Conservation (phyloP, 2,888 invertebrate genomes). For the Chymomyza fuscimana region DNA sequence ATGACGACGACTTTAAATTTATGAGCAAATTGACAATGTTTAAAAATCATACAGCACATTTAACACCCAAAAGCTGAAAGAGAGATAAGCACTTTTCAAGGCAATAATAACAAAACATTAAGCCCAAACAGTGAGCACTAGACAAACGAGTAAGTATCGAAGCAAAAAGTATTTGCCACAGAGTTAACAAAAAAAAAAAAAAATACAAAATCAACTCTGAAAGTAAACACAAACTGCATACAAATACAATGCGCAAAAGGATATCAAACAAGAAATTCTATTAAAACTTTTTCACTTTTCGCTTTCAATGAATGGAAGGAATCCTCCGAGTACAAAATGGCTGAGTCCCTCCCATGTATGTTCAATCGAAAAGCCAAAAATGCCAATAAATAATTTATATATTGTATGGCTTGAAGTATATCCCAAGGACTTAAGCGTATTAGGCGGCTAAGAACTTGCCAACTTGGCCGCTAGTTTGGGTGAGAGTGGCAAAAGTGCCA, state of each 20-base stretch:
- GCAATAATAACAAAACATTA: constrained; percentile 47
- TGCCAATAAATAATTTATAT: constrained; percentile 71
- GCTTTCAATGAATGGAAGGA: constrained; percentile 29
- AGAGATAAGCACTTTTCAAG: background rate
- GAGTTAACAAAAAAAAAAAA: background rate
- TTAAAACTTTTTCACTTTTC: constrained; percentile 69
- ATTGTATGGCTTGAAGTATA: constrained; percentile 7
- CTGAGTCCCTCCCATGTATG: background rate
- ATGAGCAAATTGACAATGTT: background rate
- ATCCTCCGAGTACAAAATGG: background rate
- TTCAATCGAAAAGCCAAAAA: constrained; percentile 64
- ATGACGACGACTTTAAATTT: background rate
- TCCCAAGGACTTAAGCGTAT: constrained; percentile 53
- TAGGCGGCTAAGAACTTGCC: constrained; percentile 43
- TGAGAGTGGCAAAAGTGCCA: constrained; percentile 27
- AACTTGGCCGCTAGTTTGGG: background rate
- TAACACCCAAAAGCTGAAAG: constrained; percentile 5
- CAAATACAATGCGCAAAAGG: constrained; percentile 26
- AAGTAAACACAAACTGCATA: constrained; percentile 1
- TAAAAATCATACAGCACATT: constrained; percentile 21
- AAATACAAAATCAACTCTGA: background rate
- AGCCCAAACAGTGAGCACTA: constrained; percentile 1
- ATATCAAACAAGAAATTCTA: constrained; percentile 57
- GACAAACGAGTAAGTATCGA: background rate
- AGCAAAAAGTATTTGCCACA: background rate